Evolutionary conservation across 2,113 vertebrate species (phyloP).

Genomic region (Nettapus auritus): DNA sequence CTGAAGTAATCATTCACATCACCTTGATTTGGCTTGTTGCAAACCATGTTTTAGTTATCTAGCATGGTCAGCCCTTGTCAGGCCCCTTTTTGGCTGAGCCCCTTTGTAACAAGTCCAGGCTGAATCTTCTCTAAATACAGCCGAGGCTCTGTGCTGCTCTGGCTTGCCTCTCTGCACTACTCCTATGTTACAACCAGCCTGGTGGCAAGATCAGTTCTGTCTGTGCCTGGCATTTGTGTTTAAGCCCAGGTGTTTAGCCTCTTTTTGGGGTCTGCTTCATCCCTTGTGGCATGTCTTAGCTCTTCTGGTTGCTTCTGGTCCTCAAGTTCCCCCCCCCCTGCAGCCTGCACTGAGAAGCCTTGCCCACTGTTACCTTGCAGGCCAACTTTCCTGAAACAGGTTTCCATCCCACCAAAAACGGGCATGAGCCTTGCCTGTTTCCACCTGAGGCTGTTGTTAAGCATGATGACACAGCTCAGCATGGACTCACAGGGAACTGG

Average conservation of each 20-base stretch:
- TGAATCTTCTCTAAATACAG: not conserved
- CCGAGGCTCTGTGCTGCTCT: not conserved
- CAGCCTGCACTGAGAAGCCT: not conserved
- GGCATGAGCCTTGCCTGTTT: not conserved
- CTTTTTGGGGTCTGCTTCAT: not conserved
- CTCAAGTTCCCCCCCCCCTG: not conserved
- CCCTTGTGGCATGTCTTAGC: not conserved
- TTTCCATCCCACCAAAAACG: not conserved
- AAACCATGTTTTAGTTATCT: not conserved
- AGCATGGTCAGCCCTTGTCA: not conserved
- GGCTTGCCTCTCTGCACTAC: not conserved
- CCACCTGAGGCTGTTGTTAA: not conserved
- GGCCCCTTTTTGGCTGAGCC: not conserved
- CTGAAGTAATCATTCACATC: not conserved
- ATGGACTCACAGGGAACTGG: not conserved
- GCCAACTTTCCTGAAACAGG: slow-evolving; percentile 8
- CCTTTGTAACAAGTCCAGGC: not conserved
- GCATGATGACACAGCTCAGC: not conserved
- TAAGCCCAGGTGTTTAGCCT: not conserved
- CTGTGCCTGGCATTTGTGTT: fast-evolving
- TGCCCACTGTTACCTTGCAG: not conserved
- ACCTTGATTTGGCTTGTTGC: not conserved
- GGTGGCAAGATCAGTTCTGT: not conserved
- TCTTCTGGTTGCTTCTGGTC: not conserved
- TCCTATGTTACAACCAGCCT: not conserved